Conservation (phyloP, 2,888 invertebrate genomes). For the Apamea monoglypha region DNA sequence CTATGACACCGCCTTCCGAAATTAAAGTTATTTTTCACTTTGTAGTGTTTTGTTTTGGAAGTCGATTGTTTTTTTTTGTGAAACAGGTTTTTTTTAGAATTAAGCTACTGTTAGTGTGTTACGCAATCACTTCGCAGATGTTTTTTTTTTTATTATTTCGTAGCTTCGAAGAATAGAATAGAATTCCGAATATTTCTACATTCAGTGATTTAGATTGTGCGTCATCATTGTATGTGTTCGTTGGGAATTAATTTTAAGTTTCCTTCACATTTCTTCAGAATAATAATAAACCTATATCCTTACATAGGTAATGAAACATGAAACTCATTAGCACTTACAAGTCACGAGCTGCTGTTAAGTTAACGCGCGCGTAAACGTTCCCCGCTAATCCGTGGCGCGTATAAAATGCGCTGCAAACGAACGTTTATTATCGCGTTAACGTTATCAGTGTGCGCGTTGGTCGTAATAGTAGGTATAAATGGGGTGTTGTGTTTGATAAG, state of each 20-base stretch:
- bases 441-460: slow-evolving; percentile 56
- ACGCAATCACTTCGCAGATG: too few species aligned
- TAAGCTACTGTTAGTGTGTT: too few species aligned
- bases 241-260: background rate
- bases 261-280: background rate
- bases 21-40: too few species aligned
- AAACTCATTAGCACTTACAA: slow-evolving; percentile 74
- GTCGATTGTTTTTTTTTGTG: too few species aligned
- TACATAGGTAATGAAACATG: slow-evolving; percentile 60
- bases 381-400: slow-evolving; percentile 71
- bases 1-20: too few species aligned
- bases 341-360: slow-evolving; percentile 68
- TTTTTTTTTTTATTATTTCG: too few species aligned
- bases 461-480: slow-evolving; percentile 54
- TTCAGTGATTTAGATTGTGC: background rate
- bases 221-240: background rate
- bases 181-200: background rate
- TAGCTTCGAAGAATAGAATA: too few species aligned
- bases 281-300: slow-evolving; percentile 14
- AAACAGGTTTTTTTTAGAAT: too few species aligned
- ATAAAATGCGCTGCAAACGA: slow-evolving; percentile 66
- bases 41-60: too few species aligned
- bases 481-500: slow-evolving; percentile 64
- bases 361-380: slow-evolving; percentile 70
- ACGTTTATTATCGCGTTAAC: slow-evolving; percentile 64